Evolutionary conservation across 2,113 vertebrate genomes (phyloP).

Genomic region (Echinops telfairi): DNA sequence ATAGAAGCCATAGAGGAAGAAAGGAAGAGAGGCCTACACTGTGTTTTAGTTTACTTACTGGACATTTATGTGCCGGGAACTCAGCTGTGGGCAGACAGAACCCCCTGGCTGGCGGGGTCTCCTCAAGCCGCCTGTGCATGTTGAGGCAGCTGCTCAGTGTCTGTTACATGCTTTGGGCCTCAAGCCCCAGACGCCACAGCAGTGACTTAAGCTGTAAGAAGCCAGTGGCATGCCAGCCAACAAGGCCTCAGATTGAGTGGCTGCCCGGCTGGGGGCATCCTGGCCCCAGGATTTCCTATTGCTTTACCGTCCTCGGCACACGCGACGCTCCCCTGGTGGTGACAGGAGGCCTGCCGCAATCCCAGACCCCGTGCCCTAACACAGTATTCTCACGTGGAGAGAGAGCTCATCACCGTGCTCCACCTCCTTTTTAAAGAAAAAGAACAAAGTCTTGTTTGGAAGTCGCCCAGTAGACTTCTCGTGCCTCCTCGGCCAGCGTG

Average conservation of each 20-base stretch:
- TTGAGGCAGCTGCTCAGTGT: background rate
- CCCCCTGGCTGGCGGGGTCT: background rate
- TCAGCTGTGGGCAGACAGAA: background rate
- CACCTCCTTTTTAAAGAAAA: conserved; percentile 6
- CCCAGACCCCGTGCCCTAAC: background rate
- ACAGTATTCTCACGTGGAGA: background rate
- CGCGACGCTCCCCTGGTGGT: background rate
- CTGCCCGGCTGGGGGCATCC: background rate
- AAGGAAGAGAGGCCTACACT: background rate
- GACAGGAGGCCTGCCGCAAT: background rate
- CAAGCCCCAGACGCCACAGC: background rate
- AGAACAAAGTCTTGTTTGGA: background rate
- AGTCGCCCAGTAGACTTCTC: background rate
- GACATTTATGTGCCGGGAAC: background rate
- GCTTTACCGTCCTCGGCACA: background rate
- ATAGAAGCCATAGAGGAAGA: background rate
- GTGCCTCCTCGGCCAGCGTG: background rate
- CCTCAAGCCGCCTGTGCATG: background rate
- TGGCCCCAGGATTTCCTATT: background rate
- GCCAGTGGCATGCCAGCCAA: background rate
- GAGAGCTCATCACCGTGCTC: background rate
- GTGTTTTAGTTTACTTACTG: background rate
- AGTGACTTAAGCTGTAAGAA: background rate
- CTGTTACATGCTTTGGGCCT: conserved; percentile 1
- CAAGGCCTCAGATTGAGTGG: background rate